Evolutionary conservation across 2,797 vertebrate genomes (phyloP).

Genomic region (Eidolon dupreanum): DNA sequence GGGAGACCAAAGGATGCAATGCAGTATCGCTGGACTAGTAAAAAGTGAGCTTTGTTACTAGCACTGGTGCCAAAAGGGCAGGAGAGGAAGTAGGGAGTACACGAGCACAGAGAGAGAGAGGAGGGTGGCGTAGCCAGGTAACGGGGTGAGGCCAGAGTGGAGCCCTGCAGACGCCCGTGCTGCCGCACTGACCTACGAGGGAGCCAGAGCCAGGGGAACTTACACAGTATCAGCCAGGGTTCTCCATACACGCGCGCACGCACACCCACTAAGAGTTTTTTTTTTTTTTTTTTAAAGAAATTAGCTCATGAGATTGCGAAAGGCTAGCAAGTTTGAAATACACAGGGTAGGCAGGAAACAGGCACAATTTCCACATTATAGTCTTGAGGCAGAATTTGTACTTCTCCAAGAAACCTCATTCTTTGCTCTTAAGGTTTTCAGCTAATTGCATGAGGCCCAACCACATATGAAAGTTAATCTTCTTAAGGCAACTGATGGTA

Average conservation of each 20-base stretch:
- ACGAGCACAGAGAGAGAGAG: background rate
- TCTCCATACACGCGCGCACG: background rate
- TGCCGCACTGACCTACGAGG: background rate
- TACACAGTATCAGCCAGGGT: background rate
- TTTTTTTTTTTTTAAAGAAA: background rate
- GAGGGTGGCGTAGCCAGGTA: fast-evolving
- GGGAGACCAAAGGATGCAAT: background rate
- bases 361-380: background rate
- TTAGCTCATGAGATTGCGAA: background rate
- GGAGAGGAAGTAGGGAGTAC: background rate
- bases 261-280: background rate
- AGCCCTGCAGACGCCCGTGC: fast-evolving
- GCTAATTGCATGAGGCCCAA: background rate
- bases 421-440: background rate
- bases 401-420: background rate
- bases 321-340: background rate
- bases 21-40: fast-evolving
- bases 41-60: background rate
- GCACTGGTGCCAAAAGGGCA: background rate
- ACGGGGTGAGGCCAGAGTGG: background rate
- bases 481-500: background rate
- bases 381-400: background rate
- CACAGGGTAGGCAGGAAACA: background rate
- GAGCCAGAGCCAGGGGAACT: background rate
- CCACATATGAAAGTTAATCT: background rate